These are phyloP conservation scores for Hydrophis major DNA, from an alignment of 2,797 vertebrate species.

Conservation along the genomic window DNA sequence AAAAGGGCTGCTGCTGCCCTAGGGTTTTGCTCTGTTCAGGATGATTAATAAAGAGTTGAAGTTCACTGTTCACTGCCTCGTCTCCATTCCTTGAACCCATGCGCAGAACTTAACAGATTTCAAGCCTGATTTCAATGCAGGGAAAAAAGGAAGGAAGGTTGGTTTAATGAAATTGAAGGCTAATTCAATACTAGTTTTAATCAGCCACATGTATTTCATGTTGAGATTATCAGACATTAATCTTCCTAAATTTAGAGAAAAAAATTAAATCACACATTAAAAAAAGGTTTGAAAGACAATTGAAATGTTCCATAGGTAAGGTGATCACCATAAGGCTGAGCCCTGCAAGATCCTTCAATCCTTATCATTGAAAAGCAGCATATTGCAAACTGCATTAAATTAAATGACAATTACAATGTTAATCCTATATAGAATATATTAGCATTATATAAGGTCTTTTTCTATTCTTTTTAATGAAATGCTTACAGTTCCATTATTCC, in stretches of 20 bases:
- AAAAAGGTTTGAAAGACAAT: not conserved
- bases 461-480: not conserved
- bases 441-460: slow-evolving; percentile 24
- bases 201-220: not conserved
- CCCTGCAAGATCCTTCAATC: not conserved
- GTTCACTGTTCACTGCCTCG: no score
- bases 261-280: not conserved
- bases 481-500: slow-evolving; percentile 8
- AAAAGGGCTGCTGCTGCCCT: no score
- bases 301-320: not conserved
- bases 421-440: slow-evolving; percentile 43
- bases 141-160: not conserved
- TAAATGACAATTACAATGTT: not conserved
- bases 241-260: not conserved
- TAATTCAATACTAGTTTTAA: not conserved
- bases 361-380: not conserved
- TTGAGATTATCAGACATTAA: not conserved
- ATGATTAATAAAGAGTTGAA: no score
- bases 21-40: no score
- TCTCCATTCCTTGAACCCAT: no score
- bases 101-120: no score
- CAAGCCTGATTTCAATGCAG: not conserved
- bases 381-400: not conserved
- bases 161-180: not conserved
- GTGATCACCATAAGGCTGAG: not conserved